These are phyloP conservation scores for Netelia virgata DNA, from an alignment of 2,888 invertebrate species.

Conservation along the genomic window DNA sequence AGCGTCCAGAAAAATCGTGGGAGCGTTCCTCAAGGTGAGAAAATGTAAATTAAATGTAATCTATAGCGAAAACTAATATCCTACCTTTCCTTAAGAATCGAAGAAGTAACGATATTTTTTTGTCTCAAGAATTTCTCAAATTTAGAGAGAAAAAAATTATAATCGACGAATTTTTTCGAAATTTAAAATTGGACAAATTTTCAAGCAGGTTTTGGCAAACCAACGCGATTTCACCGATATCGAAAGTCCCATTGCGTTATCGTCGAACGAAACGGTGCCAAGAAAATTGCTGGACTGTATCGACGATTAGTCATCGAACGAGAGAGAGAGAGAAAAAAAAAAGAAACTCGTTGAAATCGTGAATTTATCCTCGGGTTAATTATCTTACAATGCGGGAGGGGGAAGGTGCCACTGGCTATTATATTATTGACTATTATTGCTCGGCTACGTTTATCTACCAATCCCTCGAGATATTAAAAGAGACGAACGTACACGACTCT, in stretches of 20 bases:
- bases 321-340: slow-evolving; percentile 3
- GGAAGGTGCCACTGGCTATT: neutral
- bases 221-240: slow-evolving; percentile 57
- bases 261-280: slow-evolving; percentile 32
- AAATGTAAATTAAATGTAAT: neutral
- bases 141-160: too few species aligned
- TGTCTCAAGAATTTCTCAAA: too few species aligned
- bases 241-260: slow-evolving; percentile 60
- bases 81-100: slow-evolving; percentile 15
- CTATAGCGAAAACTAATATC: neutral
- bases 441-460: neutral
- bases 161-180: too few species aligned
- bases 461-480: slow-evolving; percentile 27
- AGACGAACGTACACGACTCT: neutral
- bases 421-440: slow-evolving; percentile 18
- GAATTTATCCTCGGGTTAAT: slow-evolving; percentile 5
- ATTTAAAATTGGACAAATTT: neutral
- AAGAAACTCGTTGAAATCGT: slow-evolving; percentile 19
- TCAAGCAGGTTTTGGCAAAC: slow-evolving; percentile 14
- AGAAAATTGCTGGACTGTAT: slow-evolving; percentile 7
- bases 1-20: slow-evolving; percentile 58
- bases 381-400: neutral
- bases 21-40: slow-evolving; percentile 58
- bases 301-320: slow-evolving; percentile 37
- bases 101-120: neutral